Evolutionary conservation across 2,113 vertebrate species (phyloP).

Genomic region (Plecotus auritus): DNA sequence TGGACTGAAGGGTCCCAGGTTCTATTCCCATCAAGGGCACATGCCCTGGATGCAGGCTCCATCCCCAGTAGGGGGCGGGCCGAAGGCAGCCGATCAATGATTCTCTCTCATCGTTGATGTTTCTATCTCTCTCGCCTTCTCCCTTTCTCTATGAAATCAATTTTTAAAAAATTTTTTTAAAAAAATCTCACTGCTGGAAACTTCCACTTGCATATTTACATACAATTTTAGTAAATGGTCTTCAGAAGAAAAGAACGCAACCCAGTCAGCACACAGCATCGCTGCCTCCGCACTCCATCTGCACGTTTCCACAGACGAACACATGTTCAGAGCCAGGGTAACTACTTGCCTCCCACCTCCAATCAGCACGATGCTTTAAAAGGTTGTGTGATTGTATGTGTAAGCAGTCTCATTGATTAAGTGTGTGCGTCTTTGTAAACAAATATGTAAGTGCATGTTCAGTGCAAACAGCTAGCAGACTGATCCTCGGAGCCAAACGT

Average conservation of each 20-base stretch:
- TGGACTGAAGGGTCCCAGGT: too few species aligned
- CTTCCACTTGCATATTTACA: background rate
- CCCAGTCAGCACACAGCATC: background rate
- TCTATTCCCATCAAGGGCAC: too few species aligned
- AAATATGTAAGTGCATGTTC: background rate
- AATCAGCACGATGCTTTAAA: conserved; percentile 3
- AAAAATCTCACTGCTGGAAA: background rate
- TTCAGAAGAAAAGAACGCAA: background rate
- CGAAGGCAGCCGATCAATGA: too few species aligned
- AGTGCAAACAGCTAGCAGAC: background rate
- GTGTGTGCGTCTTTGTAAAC: background rate
- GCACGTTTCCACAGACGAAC: background rate
- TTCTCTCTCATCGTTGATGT: too few species aligned
- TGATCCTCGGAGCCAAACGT: background rate
- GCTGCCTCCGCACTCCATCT: background rate
- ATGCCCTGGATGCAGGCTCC: too few species aligned
- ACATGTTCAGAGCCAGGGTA: background rate
- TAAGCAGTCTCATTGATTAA: background rate
- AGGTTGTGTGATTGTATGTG: background rate
- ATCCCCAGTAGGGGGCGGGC: too few species aligned
- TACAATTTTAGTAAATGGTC: background rate
- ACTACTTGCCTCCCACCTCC: background rate
- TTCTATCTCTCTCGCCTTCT: too few species aligned
- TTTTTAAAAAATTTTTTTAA: too few species aligned
- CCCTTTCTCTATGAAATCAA: too few species aligned